Evolutionary conservation across 2,797 vertebrate genomes (phyloP).

Genomic region (Enteromius unitaeniatus): DNA sequence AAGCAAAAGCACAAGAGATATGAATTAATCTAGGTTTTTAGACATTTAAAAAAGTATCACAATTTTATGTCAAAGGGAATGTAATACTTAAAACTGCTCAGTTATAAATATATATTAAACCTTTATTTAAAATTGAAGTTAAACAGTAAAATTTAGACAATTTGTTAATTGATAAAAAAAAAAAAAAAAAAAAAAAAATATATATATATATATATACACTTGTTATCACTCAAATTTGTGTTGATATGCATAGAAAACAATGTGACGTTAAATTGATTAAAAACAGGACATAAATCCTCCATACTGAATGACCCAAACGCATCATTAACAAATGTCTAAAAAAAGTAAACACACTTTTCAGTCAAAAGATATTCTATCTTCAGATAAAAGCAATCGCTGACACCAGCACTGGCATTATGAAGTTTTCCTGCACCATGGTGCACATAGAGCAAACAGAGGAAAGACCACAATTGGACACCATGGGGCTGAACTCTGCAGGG

Average conservation of each 20-base stretch:
- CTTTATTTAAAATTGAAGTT: background rate
- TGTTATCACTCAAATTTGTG: background rate
- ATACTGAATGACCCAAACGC: background rate
- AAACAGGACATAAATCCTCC: background rate
- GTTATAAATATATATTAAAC: background rate
- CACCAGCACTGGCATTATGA: background rate
- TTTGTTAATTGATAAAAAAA: background rate
- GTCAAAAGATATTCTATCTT: background rate
- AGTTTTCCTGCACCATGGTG: background rate
- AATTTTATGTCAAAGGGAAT: no score
- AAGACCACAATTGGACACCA: background rate
- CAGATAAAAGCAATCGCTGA: background rate
- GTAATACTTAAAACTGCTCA: background rate
- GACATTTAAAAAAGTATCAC: background rate
- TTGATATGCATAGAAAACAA: background rate
- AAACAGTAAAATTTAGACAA: background rate
- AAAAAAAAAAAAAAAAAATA: no score
- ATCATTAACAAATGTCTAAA: background rate
- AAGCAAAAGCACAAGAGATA: background rate
- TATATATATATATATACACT: no score
- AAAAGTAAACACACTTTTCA: background rate
- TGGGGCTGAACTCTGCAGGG: background rate
- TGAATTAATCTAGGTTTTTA: background rate
- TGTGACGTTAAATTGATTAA: background rate
- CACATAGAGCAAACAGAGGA: constrained; percentile 5